Evolutionary conservation across 1,140 invertebrate genomes (phyloP), one percentile per base, ranked within the genome.

Genomic region (Melanaphis sacchari): DNA sequence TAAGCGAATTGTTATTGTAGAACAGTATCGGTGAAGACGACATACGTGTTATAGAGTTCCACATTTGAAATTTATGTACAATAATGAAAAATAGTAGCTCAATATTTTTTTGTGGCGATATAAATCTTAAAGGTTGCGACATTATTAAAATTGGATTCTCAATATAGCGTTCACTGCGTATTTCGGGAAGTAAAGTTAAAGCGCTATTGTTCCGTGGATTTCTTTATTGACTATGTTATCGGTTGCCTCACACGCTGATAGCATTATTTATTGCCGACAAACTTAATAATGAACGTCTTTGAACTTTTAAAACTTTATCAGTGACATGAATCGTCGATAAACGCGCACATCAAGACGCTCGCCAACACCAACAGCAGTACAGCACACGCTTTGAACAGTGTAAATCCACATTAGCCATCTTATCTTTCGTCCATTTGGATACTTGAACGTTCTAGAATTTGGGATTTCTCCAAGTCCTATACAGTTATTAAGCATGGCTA

Each of bases 61-160:
- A n/a, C 88, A 11, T 54, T 46, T n/a, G 36, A 54, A 89, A 54
- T 89, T 89, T 89, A 54, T 89, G 49, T 89, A 52, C 46, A 52
- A 15, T 38, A 40, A 76, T 91, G 66, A 91, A 76, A 76, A 76
- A 91, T 41, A 43, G 84, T 40, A 8, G 8, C 88, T 36, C 52
- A n/a, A 40, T 41, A 41, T 91, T 38, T 91, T 81, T 43, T 40
- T 2, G 40, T 0, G 8, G 7, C 76, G 90, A 46, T 40, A 91
- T 91, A 91, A 91, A 91, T 91, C 38, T 76, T n/a, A 76, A 91
- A 91, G 90, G 59, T 91, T 41, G 36, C 41, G 59, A 91, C 90
- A 91, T 91, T 91, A 91, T 91, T 91, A 76, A 91, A 91, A 91
- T 91, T 43, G 90, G 54, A 76, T 59, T 41, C 38, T 54, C 36